Base-by-base conservation (phyloP, 2,888 invertebrate genomes). In the Raillietiella orientalis region DNA sequence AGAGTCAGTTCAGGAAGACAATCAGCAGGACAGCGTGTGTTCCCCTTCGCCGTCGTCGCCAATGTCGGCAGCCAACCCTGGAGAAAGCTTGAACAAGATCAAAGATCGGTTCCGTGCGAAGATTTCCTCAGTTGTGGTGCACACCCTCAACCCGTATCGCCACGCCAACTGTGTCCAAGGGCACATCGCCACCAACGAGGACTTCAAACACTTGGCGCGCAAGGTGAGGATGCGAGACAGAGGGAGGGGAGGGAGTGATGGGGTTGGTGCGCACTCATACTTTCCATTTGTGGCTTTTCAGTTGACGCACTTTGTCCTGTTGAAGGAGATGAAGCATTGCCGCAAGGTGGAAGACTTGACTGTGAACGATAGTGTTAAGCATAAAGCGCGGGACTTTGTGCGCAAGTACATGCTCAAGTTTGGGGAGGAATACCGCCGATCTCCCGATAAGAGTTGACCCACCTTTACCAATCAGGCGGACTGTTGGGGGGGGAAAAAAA, bases 351-450 rank as follows among this genome's bases (percentile, higher is more conserved):
- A 75, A 33, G 74, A 77, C 37, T 49, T 82, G 25, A 62, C 69
- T 26, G 74, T 74, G 37, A 77, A 71, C 19, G 75, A 79, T 35
- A 74, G 74, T 29, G 87, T 90, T 5, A 75, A 79, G 37, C 65
- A 70, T 36, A 93, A 93, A 48, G 79, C 87, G 12, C 71, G 71
- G 44, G 87, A 79, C 47, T 90, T 77, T 46, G 75, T 90, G 28
- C 65, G 62, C 40, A 84, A 82, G 43, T 90, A 90, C 48, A 90
- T 93, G 90, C 63, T 64, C 14, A 82, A 82, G 47, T 84, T 75
- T 47, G 82, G 79, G 1, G 59, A 66, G 2, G 56, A 65, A 16
- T 77, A 75, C 49, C n/a, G n/a, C n/a, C 37, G 37, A n/a, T n/a
- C n/a, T n/a, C n/a, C n/a, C n/a, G n/a, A n/a, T n/a, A n/a, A n/a